These are phyloP conservation scores for Dromiciops gliroides DNA, from an alignment of 2,113 vertebrate species.

Conservation along the genomic window DNA sequence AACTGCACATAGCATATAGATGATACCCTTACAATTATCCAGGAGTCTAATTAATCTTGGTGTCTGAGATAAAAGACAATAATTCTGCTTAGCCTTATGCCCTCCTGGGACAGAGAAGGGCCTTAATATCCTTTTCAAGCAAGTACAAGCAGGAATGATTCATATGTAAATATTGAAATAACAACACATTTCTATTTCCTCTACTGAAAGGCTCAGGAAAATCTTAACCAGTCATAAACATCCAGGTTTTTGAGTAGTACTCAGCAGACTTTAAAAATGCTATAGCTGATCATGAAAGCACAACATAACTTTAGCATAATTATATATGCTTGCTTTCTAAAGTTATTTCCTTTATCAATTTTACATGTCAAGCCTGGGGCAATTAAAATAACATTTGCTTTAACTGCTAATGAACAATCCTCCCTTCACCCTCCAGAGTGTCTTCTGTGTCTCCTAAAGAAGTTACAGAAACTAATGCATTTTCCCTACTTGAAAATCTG, in stretches of 20 bases:
- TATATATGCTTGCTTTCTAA: conserved; percentile 71
- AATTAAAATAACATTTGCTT: conserved; percentile 70
- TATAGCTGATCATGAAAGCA: conserved; percentile 64
- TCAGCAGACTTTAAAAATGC: conserved; percentile 57
- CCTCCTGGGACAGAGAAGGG: conserved; percentile 62
- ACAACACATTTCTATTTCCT: conserved; percentile 60
- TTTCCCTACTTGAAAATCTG: conserved; percentile 55
- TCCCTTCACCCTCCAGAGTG: conserved; percentile 50
- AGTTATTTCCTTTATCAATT: conserved; percentile 71
- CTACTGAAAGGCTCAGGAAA: conserved; percentile 46
- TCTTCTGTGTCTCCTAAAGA: conserved; percentile 46
- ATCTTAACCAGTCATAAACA: conserved; percentile 59
- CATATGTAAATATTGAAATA: conserved; percentile 66
- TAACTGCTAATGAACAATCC: conserved; percentile 53
- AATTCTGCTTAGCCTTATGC: conserved; percentile 70
- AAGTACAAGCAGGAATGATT: conserved; percentile 47
- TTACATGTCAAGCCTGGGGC: conserved; percentile 54
- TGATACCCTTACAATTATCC: conserved; percentile 73
- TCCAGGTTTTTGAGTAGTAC: conserved; percentile 35
- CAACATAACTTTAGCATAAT: conserved; percentile 66
- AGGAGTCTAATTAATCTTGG: conserved; percentile 82
- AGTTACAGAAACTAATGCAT: conserved; percentile 54
- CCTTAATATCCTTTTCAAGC: conserved; percentile 57
- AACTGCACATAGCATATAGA: conserved; percentile 74
- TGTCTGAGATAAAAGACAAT: conserved; percentile 66